These are phyloP conservation scores for Pteropus alecto DNA, from an alignment of 2,113 vertebrate genomes.

Conservation along the genomic window DNA sequence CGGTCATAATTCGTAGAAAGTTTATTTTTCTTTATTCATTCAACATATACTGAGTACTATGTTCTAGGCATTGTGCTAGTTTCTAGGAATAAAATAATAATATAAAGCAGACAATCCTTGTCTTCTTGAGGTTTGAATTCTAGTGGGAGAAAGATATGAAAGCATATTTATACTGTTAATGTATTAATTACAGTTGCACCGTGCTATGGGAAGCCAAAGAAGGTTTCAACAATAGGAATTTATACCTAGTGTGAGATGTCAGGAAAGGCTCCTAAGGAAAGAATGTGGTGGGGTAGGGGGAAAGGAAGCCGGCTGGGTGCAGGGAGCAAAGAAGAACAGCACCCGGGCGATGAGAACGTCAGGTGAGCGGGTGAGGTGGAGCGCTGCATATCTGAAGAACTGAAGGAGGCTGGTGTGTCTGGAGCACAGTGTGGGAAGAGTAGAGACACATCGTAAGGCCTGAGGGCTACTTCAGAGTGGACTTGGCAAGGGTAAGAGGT, in stretches of 20 bases:
- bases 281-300: too few relatives aligned
- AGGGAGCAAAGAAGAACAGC: accelerated
- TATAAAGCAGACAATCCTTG: neutral
- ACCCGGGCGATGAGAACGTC: neutral
- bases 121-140: neutral
- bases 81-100: neutral
- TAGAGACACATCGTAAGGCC: accelerated
- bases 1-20: neutral
- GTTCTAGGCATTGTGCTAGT: neutral
- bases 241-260: neutral
- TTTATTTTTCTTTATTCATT: neutral
- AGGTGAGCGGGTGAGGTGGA: neutral
- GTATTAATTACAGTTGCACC: neutral
- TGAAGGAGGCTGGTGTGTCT: neutral
- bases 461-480: neutral
- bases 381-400: accelerated
- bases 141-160: neutral
- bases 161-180: neutral
- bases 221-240: neutral
- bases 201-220: neutral
- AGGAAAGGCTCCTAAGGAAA: neutral
- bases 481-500: neutral
- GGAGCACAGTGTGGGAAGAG: too few relatives aligned
- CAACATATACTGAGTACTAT: neutral
- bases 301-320: neutral